A percentile compares a stretch with the other conserved stretches of the same genome.
Evolutionary conservation across 2,113 vertebrate genomes (phyloP).

Genomic region (Acanthisitta chloris): DNA sequence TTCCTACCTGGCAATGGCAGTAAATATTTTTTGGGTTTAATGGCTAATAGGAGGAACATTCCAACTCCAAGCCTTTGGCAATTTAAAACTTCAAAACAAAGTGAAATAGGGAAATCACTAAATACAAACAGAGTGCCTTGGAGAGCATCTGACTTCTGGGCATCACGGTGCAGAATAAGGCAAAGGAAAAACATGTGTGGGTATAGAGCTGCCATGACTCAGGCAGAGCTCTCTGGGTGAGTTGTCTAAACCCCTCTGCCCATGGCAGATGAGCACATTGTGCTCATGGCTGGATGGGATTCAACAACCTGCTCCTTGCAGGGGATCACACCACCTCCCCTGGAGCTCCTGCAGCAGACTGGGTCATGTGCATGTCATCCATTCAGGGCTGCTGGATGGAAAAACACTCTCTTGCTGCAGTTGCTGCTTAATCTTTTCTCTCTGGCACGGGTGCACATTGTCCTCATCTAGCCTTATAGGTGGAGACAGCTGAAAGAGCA

Average conservation of each 20-base stretch:
- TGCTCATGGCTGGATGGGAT: not conserved
- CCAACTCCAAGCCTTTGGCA: not conserved
- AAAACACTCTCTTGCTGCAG: not conserved
- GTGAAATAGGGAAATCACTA: fast-evolving
- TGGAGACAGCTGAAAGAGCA: conserved; percentile 45
- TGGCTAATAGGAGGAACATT: not conserved
- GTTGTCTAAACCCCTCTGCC: not conserved
- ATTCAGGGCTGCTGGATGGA: not conserved
- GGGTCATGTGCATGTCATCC: not conserved
- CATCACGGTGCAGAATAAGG: fast-evolving
- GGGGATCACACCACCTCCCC: not conserved
- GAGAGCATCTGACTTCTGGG: not conserved
- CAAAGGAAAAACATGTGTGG: not conserved
- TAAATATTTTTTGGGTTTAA: not conserved
- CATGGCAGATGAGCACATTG: fast-evolving
- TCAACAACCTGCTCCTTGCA: not conserved
- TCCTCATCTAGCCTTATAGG: conserved; percentile 46
- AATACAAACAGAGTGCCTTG: fast-evolving
- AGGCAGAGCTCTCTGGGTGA: not conserved
- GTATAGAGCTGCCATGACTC: not conserved
- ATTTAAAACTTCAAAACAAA: not conserved
- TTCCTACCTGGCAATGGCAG: not conserved
- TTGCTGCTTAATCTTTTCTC: conserved; percentile 14
- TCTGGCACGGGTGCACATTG: not conserved
- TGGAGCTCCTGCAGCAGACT: not conserved